phyloP scores from a whole-genome alignment of 2,888 invertebrate genomes.

The Hirtodrosophila alboralis region DNA sequence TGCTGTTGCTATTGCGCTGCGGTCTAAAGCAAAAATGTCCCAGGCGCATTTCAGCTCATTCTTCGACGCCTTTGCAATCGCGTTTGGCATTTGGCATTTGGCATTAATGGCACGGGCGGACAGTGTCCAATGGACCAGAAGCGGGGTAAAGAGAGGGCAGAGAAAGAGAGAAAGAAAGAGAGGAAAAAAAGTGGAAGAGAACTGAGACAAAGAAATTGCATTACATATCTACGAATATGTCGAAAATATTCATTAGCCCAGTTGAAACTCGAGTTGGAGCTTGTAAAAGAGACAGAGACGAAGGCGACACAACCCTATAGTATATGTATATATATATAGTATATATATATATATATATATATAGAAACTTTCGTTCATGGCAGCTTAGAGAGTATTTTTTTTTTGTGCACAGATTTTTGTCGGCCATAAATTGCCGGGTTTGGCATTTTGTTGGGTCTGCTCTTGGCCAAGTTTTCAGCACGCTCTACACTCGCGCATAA shows the following conservation, averaged over 20 bases:
- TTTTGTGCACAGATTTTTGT: conserved; percentile 60
- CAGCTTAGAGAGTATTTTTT: conserved; percentile 62
- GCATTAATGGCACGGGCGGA: conserved; percentile 64
- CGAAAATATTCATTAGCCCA: conserved; percentile 72
- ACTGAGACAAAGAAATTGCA: conserved; percentile 63
- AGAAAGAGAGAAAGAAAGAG: background rate
- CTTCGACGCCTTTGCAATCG: conserved; percentile 76
- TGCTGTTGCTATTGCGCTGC: conserved; percentile 35
- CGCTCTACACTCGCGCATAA: conserved; percentile 60
- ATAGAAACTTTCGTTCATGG: conserved; percentile 57
- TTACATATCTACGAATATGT: conserved; percentile 37
- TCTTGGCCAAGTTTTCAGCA: conserved; percentile 66
- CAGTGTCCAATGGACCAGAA: conserved; percentile 41
- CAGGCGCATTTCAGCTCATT: conserved; percentile 68
- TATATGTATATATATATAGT: conserved; percentile 30
- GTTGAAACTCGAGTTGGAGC: conserved; percentile 32
- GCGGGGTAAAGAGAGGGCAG: background rate
- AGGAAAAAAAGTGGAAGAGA: conserved; percentile 14
- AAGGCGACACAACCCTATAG: no score
- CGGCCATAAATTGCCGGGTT: conserved; percentile 68
- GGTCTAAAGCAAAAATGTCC: conserved; percentile 57
- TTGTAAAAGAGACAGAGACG: no score
- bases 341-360: conserved; percentile 1
- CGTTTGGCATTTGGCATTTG: conserved; percentile 70
- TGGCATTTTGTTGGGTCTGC: conserved; percentile 50